phyloP scores from a whole-genome alignment of 1,140 invertebrate species.

The Caenorhabditis elegans region WBcel235 BX284604.4:6894001-6894500 shows the following conservation, averaged over 20 bases:
- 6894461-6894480: too few relatives aligned
- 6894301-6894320: too few relatives aligned
- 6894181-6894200: not conserved
- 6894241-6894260: not conserved
- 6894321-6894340: too few relatives aligned
- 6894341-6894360: too few relatives aligned
- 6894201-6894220: not conserved
- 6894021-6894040: not conserved
- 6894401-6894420: too few relatives aligned
- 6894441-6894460: too few relatives aligned
- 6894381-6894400: too few relatives aligned
- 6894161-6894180: not conserved
- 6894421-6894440: too few relatives aligned
- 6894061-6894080: not conserved
- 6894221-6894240: not conserved
- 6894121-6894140: not conserved
- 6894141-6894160: not conserved
- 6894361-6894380: too few relatives aligned
- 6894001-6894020: not conserved
- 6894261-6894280: not conserved
- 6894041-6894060: not conserved
- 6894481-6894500: too few relatives aligned
- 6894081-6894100: not conserved
- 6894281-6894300: too few relatives aligned
- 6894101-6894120: not conserved